Evolutionary conservation across 2,113 vertebrate species (phyloP), one percentile per base, ranked within the genome.

Genomic region (Euleptes europaea): DNA sequence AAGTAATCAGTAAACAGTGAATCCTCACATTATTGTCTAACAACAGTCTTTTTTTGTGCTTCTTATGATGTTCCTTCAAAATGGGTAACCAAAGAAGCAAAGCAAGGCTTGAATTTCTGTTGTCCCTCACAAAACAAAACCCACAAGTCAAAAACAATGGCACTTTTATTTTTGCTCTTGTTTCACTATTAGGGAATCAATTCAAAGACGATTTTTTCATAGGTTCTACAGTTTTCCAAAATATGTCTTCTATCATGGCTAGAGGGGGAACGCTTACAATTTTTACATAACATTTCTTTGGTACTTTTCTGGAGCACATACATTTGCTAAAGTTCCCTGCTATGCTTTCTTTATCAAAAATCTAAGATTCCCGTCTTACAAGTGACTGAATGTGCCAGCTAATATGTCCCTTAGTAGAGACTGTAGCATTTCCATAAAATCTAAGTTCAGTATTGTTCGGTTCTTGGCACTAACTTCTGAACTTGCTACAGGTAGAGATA

Each of bases 301-400:
- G 95, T 95, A 92, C 96, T 92, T 1, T 97, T 95, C 0, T 97
- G 97, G 84, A 97, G 95, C 77, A 97, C 92, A 51, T 97, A 97
- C 57, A 91, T 95, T 92, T 97, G 96, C 96, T 97, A 97, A 69
- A 98, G 95, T 40, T 97, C 97, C 51, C 92, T 94, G 78, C 94
- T 97, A 96, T 63, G 97, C 98, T 92, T 97, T 97, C 93, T 98
- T 97, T 92, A 98, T 87, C 97, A 92, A 23, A 97, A 96, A 65
- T 91, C 97, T 91, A 97, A 95, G 1, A 93, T 97, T 97, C 96
- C 97, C 97, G 26, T 95, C 90, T n/a, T 95, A 96, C 69, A 97
- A 91, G 87, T 96, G 96, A 11, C 96, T 96, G 80, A 95, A 96
- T 85, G 94, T 86, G 35, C 94, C 85, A 4, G 95, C 95, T 40